Percentiles rank a stretch among this genome's conserved stretches.
Conservation (phyloP, 2,113 vertebrate species). For the Amblyopsis rosae region DNA sequence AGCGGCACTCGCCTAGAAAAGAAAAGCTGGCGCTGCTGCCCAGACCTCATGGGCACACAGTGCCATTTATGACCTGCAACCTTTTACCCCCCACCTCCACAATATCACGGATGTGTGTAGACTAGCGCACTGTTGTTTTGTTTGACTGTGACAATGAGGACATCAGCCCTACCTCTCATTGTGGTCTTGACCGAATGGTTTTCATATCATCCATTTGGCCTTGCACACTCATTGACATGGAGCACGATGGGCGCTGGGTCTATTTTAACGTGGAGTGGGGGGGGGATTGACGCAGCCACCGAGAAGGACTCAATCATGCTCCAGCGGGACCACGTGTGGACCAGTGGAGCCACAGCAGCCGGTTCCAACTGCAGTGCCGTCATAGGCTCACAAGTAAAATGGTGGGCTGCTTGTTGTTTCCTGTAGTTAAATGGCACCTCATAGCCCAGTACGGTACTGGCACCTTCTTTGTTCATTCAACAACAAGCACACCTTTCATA, state of each 20-base stretch:
- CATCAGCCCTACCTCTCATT: constrained; percentile 72
- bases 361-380: constrained; percentile 17
- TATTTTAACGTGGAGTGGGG: constrained; percentile 29
- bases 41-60: constrained; percentile 50
- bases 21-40: constrained; percentile 29
- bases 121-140: constrained; percentile 1
- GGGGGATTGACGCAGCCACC: constrained; percentile 12
- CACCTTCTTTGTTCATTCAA: constrained; percentile 17
- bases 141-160: constrained; percentile 66
- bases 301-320: constrained; percentile 25
- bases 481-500: constrained; percentile 10
- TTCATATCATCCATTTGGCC: constrained; percentile 42
- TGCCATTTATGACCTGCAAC: constrained; percentile 38
- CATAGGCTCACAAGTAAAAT: constrained; percentile 10
- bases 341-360: background rate
- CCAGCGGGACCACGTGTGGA: constrained; percentile 41
- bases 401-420: background rate
- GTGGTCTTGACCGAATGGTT: constrained; percentile 47
- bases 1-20: background rate
- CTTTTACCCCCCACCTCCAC: constrained; percentile 42
- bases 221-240: background rate
- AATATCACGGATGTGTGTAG: constrained; percentile 39
- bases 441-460: constrained; percentile 1
- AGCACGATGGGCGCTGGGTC: background rate
- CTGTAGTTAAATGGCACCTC: background rate